Base-by-base conservation (phyloP, 1,140 invertebrate genomes). In the Microplitis mediator region DNA sequence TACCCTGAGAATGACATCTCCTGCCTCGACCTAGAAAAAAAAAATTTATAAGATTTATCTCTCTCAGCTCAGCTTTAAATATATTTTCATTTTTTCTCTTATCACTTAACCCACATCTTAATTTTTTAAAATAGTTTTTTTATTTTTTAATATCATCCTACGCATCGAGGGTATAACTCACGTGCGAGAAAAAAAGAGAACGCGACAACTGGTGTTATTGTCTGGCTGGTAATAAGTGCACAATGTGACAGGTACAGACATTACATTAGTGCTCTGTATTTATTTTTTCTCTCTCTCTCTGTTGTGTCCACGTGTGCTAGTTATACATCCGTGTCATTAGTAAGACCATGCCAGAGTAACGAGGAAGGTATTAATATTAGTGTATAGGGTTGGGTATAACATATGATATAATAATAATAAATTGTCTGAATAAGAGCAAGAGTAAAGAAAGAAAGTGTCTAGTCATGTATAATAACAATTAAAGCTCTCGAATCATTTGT, bases 1-100 rank as follows among this genome's bases (percentile, higher is more conserved):
- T 80, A 97, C 93, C 91, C 95, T 95, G 84, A 97, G 89, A 86
- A 97, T 95, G 81, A 97, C 92, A 89, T 97, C 95, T 76, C 95
- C 95, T 78, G 94, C 93, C 89, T 97, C 93, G 75, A 97, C 92
- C 94, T 96, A 90, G 93, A 86, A 83, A 71, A 81, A 83, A 74
- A 82, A 83, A 72, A 61, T 61, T 45, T 35, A 39, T 35, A 23
- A 65, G 62, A 16, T 35, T 16, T 61, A 60, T 58, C 69, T 52
- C 68, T 71, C 74, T 13, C 31, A 32, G 31, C 4, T 8, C 8
- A 35, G 4, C n/a, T 50, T n/a, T 9, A 14, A 35, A 62, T 14
- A 62, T 60, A 13, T 32, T 32, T 45, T 45, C 39, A 45, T 45
- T 45, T 45, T 45, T 45, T 5, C 9, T 5, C 52, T 16, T 56